These are phyloP conservation scores for Cardinalis cardinalis DNA, from an alignment of 2,113 vertebrate genomes.

Conservation along the genomic window DNA sequence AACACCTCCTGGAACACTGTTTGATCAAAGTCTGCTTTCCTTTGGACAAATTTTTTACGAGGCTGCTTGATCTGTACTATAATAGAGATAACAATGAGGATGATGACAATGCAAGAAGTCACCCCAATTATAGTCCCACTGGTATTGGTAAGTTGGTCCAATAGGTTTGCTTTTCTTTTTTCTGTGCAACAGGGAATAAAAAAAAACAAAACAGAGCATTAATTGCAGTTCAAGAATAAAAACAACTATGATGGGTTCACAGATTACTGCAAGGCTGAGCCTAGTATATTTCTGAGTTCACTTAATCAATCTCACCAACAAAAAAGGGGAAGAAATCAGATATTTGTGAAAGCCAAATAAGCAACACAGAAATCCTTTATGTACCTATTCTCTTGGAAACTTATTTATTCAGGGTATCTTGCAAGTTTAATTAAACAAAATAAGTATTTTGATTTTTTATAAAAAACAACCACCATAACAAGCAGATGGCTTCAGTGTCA, in stretches of 20 bases:
- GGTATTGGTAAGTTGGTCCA: conserved; percentile 98
- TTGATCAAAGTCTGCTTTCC: conserved; percentile 94
- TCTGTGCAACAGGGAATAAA: conserved; percentile 71
- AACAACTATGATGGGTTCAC: neutral
- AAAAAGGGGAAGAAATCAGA: neutral
- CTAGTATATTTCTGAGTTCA: neutral
- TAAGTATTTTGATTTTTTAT: neutral
- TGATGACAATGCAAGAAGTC: conserved; percentile 93
- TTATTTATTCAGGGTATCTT: neutral
- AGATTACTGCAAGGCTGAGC: neutral
- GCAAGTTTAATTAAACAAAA: neutral
- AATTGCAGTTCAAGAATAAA: neutral
- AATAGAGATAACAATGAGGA: conserved; percentile 93
- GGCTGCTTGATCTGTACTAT: conserved; percentile 98
- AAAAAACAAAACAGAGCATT: neutral
- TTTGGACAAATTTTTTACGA: conserved; percentile 93
- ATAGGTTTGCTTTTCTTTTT: conserved; percentile 90
- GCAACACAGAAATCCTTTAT: neutral
- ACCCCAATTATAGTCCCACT: conserved; percentile 95
- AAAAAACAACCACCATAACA: neutral
- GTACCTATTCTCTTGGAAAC: neutral
- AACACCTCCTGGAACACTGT: conserved; percentile 98
- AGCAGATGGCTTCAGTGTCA: neutral
- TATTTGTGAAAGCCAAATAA: neutral
- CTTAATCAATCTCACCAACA: neutral